Base-by-base conservation (phyloP, 2,113 vertebrate genomes). In the Verasper variegatus region DNA sequence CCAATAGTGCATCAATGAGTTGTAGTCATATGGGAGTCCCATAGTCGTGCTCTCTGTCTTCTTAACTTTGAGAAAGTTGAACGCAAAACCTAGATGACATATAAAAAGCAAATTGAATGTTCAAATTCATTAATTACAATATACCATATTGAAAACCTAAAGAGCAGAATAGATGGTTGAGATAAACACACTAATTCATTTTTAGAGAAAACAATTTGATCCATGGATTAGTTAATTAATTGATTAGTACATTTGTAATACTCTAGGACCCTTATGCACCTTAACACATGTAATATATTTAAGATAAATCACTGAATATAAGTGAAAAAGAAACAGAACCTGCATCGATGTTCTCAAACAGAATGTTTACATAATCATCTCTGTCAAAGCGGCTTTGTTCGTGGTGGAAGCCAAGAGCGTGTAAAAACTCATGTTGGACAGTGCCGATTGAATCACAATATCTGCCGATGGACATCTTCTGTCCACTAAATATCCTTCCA, bases 361-460 rank as follows among this genome's bases (percentile, higher is more conserved):
- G 1, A 4, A 97, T 96, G 1, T 49, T 91, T 76, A 97, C 93
- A 0, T 95, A 94, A 47, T 96, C 92, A 13, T 97, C 95, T 54
- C 96, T 82, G 79, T 97, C 96, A 0, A 91, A 92, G n/a, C 96
- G 92, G 0, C 95, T 96, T 68, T 97, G 96, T 85, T 97, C 96
- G 0, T 97, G 96, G 94, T 85, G 94, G 89, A 97, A 97, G 7
- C 97, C 96, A 74, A 97, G 90, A 0, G 96, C 95, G 0, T 97
- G 97, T 17, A 97, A 94, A 68, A 97, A 94, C 79, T 97, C 97
- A 0, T 97, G 96, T 18, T 97, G 91, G 58, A 96, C 79, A 0
- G 86, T 95, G 0, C 1, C 93, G 89, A 65, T 54, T 0, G 0
- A 40, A 84, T 96, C 96, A 68, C 97, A 97, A 74, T 59, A 82